Conservation (phyloP, 1,140 invertebrate genomes). For the Eupeodes corollae region DNA sequence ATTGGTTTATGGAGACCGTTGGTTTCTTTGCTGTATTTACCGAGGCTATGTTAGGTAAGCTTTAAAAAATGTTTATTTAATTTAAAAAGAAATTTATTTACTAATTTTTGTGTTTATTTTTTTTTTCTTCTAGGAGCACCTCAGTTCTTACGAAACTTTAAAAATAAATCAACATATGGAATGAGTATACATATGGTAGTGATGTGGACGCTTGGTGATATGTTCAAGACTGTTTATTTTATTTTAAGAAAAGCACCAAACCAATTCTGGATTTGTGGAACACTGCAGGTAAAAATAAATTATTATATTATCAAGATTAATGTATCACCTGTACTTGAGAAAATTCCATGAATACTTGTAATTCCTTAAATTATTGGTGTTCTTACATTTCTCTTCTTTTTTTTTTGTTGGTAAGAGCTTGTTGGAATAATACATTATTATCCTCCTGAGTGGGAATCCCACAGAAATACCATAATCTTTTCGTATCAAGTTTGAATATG, state of each 20-base stretch:
- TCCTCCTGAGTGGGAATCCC: no score
- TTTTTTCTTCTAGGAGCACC: conserved; percentile 50
- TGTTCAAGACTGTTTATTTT: conserved; percentile 97
- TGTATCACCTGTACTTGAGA: no score
- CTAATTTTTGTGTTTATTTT: conserved; percentile 5
- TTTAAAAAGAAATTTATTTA: background rate
- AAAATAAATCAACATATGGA: conserved; percentile 65
- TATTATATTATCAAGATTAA: no score
- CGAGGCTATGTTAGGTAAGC: conserved; percentile 83
- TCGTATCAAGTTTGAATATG: no score
- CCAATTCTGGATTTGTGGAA: conserved; percentile 93
- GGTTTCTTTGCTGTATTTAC: conserved; percentile 91
- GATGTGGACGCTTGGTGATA: conserved; percentile 91
- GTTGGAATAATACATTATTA: no score
- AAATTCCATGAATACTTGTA: no score
- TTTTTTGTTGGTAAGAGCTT: no score
- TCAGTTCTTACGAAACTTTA: conserved; percentile 72
- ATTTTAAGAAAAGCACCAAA: conserved; percentile 75
- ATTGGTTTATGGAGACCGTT: conserved; percentile 74
- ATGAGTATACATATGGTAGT: conserved; percentile 82
- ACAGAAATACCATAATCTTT: no score
- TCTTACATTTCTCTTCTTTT: no score
- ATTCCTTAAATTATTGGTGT: no score
- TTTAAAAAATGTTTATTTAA: background rate
- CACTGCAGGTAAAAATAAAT: conserved; percentile 63